phyloP scores from a whole-genome alignment of 64 coral and sea anemone genomes.

The Pocillopora verrucosa region DNA sequence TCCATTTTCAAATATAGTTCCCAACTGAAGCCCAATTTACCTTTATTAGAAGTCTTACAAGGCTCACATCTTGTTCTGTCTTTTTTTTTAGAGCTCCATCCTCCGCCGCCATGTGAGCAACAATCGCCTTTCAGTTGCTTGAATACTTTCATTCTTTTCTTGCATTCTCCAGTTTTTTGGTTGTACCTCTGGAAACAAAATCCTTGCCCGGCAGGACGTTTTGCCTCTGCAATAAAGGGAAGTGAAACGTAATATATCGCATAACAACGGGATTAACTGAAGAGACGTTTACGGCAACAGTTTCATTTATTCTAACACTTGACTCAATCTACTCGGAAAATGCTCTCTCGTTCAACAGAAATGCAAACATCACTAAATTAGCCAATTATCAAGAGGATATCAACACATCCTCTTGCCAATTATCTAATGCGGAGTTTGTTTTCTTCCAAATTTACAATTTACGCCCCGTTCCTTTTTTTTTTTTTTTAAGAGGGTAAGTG shows the following conservation, averaged over 20 bases:
- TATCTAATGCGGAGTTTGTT: too few relatives aligned
- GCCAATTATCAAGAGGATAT: too few relatives aligned
- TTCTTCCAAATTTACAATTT: too few relatives aligned
- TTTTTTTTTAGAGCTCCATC: slow-evolving; percentile 33
- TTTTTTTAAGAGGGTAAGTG: too few relatives aligned
- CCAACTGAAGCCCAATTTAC: background rate
- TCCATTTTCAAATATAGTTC: background rate
- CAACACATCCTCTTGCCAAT: too few relatives aligned
- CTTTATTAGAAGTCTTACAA: slow-evolving; percentile 8
- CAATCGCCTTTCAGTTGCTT: slow-evolving; percentile 26
- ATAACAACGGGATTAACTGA: too few relatives aligned
- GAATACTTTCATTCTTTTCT: background rate
- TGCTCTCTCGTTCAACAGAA: too few relatives aligned
- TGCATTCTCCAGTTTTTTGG: slow-evolving; percentile 19
- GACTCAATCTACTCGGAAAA: too few relatives aligned
- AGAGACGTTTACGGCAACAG: background rate
- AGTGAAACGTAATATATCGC: background rate
- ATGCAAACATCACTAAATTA: too few relatives aligned
- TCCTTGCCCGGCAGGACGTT: slow-evolving; percentile 1
- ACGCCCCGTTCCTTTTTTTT: too few relatives aligned
- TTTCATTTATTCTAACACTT: background rate
- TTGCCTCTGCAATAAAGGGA: background rate
- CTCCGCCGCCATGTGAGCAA: slow-evolving; percentile 31
- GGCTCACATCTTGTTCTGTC: slow-evolving; percentile 9
- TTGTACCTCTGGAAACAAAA: slow-evolving; percentile 34